Percentiles rank a stretch among this genome's conserved stretches.
Conservation (phyloP, 2,113 vertebrate genomes). For the Panurus biarmicus region DNA sequence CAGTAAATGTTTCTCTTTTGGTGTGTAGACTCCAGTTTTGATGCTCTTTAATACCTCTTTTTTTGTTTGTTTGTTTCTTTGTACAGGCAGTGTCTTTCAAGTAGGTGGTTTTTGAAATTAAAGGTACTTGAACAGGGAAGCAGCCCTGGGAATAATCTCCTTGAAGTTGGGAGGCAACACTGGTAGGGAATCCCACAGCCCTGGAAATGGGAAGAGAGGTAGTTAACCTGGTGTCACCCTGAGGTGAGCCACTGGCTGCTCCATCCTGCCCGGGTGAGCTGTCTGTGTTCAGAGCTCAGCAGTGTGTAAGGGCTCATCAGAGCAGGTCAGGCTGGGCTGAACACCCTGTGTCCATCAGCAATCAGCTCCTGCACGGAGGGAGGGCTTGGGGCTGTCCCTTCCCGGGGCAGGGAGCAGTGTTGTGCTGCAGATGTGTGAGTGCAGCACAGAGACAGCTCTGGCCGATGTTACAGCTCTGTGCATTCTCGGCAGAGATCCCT, state of each 20-base stretch:
- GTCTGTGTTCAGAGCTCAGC: not conserved
- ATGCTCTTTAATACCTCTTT: not conserved
- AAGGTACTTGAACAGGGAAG: not conserved
- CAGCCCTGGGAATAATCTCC: not conserved
- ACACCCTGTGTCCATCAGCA: rapidly evolving
- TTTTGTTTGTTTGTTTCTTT: not conserved
- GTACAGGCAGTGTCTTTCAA: not conserved
- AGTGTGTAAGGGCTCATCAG: not conserved
- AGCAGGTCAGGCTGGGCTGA: not conserved
- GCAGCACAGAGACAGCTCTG: not conserved
- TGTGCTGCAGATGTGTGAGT: not conserved
- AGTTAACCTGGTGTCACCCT: not conserved
- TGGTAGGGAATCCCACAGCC: not conserved
- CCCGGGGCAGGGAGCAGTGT: rapidly evolving
- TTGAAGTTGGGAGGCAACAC: not conserved
- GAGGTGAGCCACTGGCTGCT: not conserved
- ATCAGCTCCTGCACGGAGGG: rapidly evolving
- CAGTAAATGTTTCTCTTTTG: not conserved
- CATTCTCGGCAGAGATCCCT: not conserved
- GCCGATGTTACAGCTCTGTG: rapidly evolving
- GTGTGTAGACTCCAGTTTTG: not conserved
- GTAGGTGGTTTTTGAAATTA: not conserved
- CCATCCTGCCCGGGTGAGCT: not conserved
- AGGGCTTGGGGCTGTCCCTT: not conserved
- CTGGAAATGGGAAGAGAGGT: not conserved